phyloP scores from a whole-genome alignment of 2,888 invertebrate species.

The Heliconius erato region DNA sequence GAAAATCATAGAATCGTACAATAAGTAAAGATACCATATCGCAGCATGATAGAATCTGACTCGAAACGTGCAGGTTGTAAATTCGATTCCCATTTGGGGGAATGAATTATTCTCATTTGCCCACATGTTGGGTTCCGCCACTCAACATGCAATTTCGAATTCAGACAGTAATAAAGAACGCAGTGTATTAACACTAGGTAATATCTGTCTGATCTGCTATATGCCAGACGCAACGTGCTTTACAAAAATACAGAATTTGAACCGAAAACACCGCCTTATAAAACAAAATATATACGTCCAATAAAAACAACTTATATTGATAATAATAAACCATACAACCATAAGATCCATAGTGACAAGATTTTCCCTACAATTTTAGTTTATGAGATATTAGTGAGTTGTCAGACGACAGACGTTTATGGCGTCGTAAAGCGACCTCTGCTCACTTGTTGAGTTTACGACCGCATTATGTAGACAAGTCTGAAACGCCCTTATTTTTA shows the following conservation, averaged over 20 bases:
- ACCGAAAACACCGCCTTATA: background rate
- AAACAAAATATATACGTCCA: background rate
- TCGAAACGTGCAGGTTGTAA: too few species aligned
- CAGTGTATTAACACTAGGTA: background rate
- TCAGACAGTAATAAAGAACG: background rate
- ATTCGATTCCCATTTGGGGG: background rate
- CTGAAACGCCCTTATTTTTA: conserved; percentile 56
- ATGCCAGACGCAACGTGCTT: background rate
- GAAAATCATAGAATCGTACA: too few species aligned
- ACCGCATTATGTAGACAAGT: conserved; percentile 57
- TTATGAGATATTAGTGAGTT: conserved; percentile 83
- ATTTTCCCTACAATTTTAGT: conserved; percentile 59
- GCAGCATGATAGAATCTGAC: too few species aligned
- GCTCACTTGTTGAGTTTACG: conserved; percentile 81
- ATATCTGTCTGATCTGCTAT: background rate
- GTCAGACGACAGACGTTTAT: conserved; percentile 77
- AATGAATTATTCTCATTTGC: background rate
- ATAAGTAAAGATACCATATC: too few species aligned
- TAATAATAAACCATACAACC: conserved; percentile 7
- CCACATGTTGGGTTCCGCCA: background rate
- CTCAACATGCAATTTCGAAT: background rate
- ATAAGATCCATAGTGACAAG: conserved; percentile 50
- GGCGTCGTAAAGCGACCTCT: conserved; percentile 77
- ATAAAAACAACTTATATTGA: conserved; percentile 13
- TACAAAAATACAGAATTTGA: background rate